A percentile compares a stretch with the other conserved stretches of the same genome.
phyloP scores from a whole-genome alignment of 2,797 vertebrate genomes.

The Thaleichthys pacificus region DNA sequence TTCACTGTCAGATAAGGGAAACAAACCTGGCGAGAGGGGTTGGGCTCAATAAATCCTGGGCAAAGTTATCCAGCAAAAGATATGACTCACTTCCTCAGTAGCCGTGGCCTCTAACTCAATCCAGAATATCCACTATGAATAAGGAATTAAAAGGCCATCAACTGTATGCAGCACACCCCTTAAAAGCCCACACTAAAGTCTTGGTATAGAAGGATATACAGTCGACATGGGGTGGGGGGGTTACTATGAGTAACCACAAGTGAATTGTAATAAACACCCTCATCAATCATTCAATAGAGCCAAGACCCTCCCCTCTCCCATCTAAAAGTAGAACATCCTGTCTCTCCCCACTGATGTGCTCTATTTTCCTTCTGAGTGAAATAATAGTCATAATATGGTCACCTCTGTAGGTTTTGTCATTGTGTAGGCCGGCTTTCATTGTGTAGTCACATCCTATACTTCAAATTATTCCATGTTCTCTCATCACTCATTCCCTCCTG shows the following conservation, averaged over 20 bases:
- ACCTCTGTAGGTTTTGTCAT: conserved; percentile 5
- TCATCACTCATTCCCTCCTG: conserved; percentile 30
- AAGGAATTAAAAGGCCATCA: conserved; percentile 67
- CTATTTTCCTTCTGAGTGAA: conserved; percentile 18
- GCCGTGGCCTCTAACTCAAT: conserved; percentile 48
- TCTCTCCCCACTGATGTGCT: conserved; percentile 9
- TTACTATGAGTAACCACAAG: conserved; percentile 41
- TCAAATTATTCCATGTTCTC: conserved; percentile 22
- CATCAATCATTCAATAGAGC: conserved; percentile 59
- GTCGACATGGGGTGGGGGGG: conserved; percentile 17
- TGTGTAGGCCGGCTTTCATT: background rate
- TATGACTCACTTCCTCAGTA: conserved; percentile 34
- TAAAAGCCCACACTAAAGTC: conserved; percentile 55
- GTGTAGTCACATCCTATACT: conserved; percentile 15
- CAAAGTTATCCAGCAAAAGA: conserved; percentile 45
- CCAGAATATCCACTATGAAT: conserved; percentile 43
- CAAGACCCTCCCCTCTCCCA: conserved; percentile 16
- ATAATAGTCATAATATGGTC: conserved; percentile 27
- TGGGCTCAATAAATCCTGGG: conserved; percentile 65
- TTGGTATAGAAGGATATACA: conserved; percentile 44
- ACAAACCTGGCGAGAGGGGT: conserved; percentile 54
- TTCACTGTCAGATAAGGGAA: conserved; percentile 59
- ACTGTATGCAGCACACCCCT: conserved; percentile 54
- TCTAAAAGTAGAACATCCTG: conserved; percentile 28
- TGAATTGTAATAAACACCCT: conserved; percentile 58